Evolutionary conservation across 1,140 invertebrate species (phyloP).

Genomic region (Drosophila lini): DNA sequence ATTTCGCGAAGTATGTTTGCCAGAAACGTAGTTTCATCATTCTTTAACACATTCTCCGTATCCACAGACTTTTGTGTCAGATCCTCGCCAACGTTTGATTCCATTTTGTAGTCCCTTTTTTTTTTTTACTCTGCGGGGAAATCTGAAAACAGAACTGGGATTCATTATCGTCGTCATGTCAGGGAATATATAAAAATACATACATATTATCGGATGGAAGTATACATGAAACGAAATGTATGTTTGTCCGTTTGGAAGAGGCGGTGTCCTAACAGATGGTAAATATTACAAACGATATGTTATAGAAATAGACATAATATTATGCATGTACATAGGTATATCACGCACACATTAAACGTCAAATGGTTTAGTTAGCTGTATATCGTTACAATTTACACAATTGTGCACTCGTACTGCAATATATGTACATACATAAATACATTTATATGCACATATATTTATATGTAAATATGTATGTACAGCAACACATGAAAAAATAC

Average conservation of each 20-base stretch:
- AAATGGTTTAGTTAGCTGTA: slow-evolving; percentile 6
- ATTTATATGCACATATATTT: slow-evolving; percentile 15
- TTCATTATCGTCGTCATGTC: background rate
- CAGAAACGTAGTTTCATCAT: slow-evolving; percentile 70
- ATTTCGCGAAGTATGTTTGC: slow-evolving; percentile 88
- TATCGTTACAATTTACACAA: slow-evolving; percentile 12
- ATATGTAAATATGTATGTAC: slow-evolving; percentile 10
- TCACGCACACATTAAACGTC: background rate
- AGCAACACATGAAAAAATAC: slow-evolving; percentile 14
- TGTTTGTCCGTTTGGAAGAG: slow-evolving; percentile 9
- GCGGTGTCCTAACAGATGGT: slow-evolving; percentile 21
- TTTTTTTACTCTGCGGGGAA: background rate
- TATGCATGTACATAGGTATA: slow-evolving; percentile 12
- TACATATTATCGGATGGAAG: slow-evolving; percentile 6
- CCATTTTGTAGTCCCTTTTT: slow-evolving; percentile 9
- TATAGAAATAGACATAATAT: background rate
- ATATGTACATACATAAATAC: slow-evolving; percentile 4
- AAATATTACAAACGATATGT: slow-evolving; percentile 5
- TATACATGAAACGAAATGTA: slow-evolving; percentile 19
- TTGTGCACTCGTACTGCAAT: slow-evolving; percentile 14
- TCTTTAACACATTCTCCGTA: slow-evolving; percentile 5
- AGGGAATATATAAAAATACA: slow-evolving; percentile 3
- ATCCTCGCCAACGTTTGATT: slow-evolving; percentile 18
- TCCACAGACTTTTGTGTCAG: slow-evolving; percentile 8
- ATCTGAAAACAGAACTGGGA: slow-evolving; percentile 2